Conservation (phyloP, 1,140 invertebrate genomes). For the Macrostomum lignano region DNA sequence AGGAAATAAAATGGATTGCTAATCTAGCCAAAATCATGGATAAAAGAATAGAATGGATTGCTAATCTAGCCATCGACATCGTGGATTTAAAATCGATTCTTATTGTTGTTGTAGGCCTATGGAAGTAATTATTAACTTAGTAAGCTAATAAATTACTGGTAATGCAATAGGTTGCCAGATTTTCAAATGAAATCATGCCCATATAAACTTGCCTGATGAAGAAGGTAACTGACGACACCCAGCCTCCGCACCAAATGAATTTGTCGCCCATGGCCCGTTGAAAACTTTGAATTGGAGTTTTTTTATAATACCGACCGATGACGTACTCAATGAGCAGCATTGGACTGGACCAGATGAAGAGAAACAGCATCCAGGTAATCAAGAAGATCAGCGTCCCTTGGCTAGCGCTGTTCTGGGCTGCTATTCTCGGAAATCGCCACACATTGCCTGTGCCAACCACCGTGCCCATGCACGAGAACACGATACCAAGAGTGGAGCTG, state of each 20-base stretch:
- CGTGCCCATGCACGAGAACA: slow-evolving; percentile 15
- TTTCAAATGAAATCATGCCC: too few species aligned
- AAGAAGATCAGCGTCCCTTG: slow-evolving; percentile 17
- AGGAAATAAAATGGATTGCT: too few species aligned
- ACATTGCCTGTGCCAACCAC: slow-evolving; percentile 21
- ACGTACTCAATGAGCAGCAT: slow-evolving; percentile 17
- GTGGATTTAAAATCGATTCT: too few species aligned
- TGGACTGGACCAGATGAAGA: slow-evolving; percentile 18
- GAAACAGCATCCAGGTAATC: slow-evolving; percentile 15
- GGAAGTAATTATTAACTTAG: too few species aligned
- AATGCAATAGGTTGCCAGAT: too few species aligned
- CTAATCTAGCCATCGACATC: too few species aligned
- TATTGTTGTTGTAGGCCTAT: too few species aligned
- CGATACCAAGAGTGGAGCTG: slow-evolving; percentile 10
- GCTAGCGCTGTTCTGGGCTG: slow-evolving; percentile 15
- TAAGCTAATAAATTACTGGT: too few species aligned
- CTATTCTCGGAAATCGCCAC: slow-evolving; percentile 19
- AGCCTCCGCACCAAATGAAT: slow-evolving; percentile 15
- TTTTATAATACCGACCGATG: slow-evolving; percentile 15
- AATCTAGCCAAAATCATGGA: too few species aligned
- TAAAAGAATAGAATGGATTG: too few species aligned
- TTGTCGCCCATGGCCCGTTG: slow-evolving; percentile 11
- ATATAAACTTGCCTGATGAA: slow-evolving; percentile 13
- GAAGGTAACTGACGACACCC: slow-evolving; percentile 16
- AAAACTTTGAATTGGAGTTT: slow-evolving; percentile 14